These are phyloP conservation scores for Paracentrotus lividus DNA, from an alignment of 53 echinoderm and acorn worm genomes.

Conservation along the genomic window DNA sequence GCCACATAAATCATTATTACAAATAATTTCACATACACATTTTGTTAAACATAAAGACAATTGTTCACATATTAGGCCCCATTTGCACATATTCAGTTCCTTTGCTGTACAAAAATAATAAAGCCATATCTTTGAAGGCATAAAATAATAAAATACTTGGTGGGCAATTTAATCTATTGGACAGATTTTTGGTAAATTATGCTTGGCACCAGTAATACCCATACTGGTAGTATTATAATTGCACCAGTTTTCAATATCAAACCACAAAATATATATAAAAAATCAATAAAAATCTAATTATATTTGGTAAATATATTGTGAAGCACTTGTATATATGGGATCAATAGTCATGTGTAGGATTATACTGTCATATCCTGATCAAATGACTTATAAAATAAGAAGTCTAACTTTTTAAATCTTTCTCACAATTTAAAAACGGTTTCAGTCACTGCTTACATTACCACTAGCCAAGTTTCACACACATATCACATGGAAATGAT, in stretches of 20 bases:
- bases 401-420: too few relatives aligned
- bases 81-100: background rate
- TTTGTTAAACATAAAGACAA: background rate
- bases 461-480: background rate
- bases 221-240: background rate
- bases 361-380: too few relatives aligned
- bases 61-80: background rate
- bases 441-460: background rate
- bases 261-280: too few relatives aligned
- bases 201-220: background rate
- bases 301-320: background rate
- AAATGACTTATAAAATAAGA: too few relatives aligned
- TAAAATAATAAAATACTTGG: background rate
- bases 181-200: background rate
- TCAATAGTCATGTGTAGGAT: too few relatives aligned
- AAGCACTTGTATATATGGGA: constrained; percentile 1
- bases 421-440: too few relatives aligned
- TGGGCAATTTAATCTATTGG: background rate
- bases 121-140: background rate
- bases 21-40: background rate
- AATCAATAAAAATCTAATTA: too few relatives aligned
- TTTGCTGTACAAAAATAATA: background rate
- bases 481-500: background rate
- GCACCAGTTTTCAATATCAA: background rate
- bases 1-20: too few relatives aligned